These are phyloP conservation scores for Schlechtendalia chinensis DNA, from an alignment of 1,140 invertebrate genomes.

Conservation along the genomic window DNA sequence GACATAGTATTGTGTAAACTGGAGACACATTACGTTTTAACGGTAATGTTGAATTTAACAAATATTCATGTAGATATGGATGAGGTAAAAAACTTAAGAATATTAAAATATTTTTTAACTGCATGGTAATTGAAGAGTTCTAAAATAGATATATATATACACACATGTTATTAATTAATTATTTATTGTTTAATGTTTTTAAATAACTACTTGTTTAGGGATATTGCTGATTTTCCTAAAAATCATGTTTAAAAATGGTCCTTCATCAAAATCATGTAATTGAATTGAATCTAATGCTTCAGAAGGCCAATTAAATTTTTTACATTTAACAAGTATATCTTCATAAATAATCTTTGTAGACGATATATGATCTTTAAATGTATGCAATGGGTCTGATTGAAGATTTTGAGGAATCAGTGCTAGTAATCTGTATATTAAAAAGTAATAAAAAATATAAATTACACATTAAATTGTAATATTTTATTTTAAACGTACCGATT, in stretches of 20 bases:
- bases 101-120: conserved; percentile 27
- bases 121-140: conserved; percentile 10
- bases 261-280: conserved; percentile 25
- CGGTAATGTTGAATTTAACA: conserved; percentile 40
- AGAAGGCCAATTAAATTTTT: conserved; percentile 27
- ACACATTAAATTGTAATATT: not conserved
- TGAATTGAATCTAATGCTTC: conserved; percentile 19
- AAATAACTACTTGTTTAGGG: conserved; percentile 5
- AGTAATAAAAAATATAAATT: not conserved
- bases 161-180: no score
- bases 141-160: conserved; percentile 1
- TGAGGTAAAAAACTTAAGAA: conserved; percentile 35
- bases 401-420: conserved; percentile 21
- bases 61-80: conserved; percentile 41
- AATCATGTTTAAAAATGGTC: conserved; percentile 30
- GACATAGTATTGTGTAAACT: conserved; percentile 7
- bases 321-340: conserved; percentile 5
- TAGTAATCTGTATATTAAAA: not conserved
- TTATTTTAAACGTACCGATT: conserved; percentile 4
- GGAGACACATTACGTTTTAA: conserved; percentile 40
- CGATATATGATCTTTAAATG: conserved; percentile 24
- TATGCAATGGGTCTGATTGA: conserved; percentile 30
- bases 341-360: not conserved
- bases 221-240: conserved; percentile 14
- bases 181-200: not conserved